Evolutionary conservation across 2,888 invertebrate species (phyloP), one percentile per base, ranked within the genome.

Genomic region (Volucella inanis): DNA sequence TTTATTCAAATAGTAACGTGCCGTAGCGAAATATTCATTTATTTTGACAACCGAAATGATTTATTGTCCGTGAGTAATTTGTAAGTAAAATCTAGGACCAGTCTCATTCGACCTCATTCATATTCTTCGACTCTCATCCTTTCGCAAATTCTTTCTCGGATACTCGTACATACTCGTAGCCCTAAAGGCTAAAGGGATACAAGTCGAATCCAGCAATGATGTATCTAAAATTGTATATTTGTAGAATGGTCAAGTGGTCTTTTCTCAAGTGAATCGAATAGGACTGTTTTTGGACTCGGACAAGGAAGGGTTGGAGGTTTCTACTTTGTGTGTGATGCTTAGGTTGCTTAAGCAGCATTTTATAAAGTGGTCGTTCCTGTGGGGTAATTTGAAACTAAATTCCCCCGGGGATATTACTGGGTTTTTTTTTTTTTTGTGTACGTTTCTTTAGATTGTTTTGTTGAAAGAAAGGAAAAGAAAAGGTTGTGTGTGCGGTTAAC

Each of bases 41-140:
- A 89, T 89, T 89, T 90, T 89, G 89, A 89, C 91, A 91, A 88
- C 88, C 90, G 87, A 88, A 89, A 90, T 91, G 91, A 91, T 91
- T 91, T 91, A 91, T 91, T 91, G 89, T 90, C 91, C 91, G 90
- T 91, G 89, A 90, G 90, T 91, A 85, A 85, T 85, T 85, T 85
- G 85, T 85, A 81, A 85, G 85, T 85, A 85, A 85, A 81, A 81
- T 81, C 81, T 64, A 81, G 67, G 76, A 81, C 84, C 80, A 72
- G 75, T 75, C 67, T 22, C 31, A 62, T 52, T 43, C 14, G 65
- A 82, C 57, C 71, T 77, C 77, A 67, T 80, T 80, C 67, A 72
- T 81, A 76, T 77, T 72, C 67, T 11, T 57, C 18, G 18, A 15
- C 38, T 49, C 31, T 15, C 49, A 55, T 65, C 62, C 43, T 74